These are phyloP conservation scores for Hippocampus kuda DNA, from an alignment of 2,797 vertebrate species.

Conservation along the genomic window DNA sequence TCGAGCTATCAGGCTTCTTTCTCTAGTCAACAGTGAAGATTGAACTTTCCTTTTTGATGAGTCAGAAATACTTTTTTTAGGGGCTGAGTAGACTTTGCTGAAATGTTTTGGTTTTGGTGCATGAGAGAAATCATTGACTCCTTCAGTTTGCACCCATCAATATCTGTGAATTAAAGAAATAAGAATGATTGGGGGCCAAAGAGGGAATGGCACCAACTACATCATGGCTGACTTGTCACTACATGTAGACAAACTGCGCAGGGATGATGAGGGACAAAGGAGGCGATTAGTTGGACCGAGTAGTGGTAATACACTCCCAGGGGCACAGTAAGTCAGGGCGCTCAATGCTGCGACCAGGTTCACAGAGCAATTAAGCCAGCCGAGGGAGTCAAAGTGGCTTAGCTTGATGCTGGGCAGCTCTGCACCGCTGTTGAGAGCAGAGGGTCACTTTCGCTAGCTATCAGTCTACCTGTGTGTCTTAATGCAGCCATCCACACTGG, in stretches of 20 bases:
- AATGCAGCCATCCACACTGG: slow-evolving; percentile 48
- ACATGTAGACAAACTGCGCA: slow-evolving; percentile 49
- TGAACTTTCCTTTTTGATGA: too few relatives aligned
- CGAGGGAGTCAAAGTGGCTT: slow-evolving; percentile 51
- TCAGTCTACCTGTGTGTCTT: slow-evolving; percentile 56
- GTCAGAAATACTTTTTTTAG: neutral
- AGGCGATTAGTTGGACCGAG: slow-evolving; percentile 60
- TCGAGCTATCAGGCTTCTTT: too few relatives aligned
- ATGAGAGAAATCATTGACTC: slow-evolving; percentile 18
- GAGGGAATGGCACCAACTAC: slow-evolving; percentile 18
- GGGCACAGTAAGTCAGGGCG: slow-evolving; percentile 53
- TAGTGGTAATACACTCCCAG: slow-evolving; percentile 56
- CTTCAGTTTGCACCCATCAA: slow-evolving; percentile 5
- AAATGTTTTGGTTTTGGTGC: neutral
- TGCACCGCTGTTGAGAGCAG: slow-evolving; percentile 44
- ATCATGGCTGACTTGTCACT: slow-evolving; percentile 38
- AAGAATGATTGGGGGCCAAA: slow-evolving; percentile 8
- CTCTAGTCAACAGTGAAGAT: too few relatives aligned
- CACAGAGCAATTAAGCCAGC: slow-evolving; percentile 62
- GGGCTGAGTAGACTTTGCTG: neutral
- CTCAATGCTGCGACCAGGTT: slow-evolving; percentile 54
- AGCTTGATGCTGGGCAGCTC: slow-evolving; percentile 48
- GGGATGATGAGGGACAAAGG: slow-evolving; percentile 55
- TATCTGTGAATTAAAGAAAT: slow-evolving; percentile 15
- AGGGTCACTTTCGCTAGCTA: slow-evolving; percentile 60